Evolutionary conservation across 37 sponge, comb jelly and placozoan genomes (phyloP).

Genomic region (Axinella damicornis): DNA sequence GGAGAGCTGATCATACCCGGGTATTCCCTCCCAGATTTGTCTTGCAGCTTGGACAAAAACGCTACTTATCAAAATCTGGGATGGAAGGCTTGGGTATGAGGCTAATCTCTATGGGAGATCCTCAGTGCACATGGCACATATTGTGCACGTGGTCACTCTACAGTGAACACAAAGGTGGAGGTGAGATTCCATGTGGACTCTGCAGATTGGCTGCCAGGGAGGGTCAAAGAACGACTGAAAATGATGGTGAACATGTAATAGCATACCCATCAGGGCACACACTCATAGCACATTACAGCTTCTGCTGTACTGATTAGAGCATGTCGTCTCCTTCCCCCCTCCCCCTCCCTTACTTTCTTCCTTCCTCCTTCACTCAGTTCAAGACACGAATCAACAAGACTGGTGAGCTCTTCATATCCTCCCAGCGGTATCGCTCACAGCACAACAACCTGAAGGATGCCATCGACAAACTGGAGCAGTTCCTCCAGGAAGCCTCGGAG

Average conservation of each 20-base stretch:
- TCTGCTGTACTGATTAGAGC: no score
- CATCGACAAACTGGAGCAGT: slow-evolving; percentile 34
- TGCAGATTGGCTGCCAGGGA: slow-evolving; percentile 88
- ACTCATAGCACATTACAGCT: no score
- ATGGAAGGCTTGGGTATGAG: no score
- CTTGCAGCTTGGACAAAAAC: no score
- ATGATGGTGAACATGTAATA: slow-evolving; percentile 35
- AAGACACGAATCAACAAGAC: slow-evolving; percentile 68
- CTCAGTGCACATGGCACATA: neutral
- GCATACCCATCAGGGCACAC: no score
- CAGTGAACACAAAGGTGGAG: slow-evolving; percentile 91
- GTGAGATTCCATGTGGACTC: slow-evolving; percentile 80
- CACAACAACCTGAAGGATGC: slow-evolving; percentile 81
- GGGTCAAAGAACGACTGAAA: slow-evolving; percentile 73
- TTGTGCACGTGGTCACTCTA: neutral
- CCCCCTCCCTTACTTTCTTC: neutral
- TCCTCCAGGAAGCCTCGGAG: slow-evolving; percentile 77
- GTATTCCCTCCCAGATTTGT: no score
- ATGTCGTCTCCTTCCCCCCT: neutral
- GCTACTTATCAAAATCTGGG: neutral
- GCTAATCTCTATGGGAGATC: no score
- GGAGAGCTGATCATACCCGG: no score
- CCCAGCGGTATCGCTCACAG: slow-evolving; percentile 73
- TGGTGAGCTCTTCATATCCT: slow-evolving; percentile 79
- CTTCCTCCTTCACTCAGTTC: slow-evolving; percentile 34